phyloP scores from a whole-genome alignment of 2,113 vertebrate genomes.

The Lagopus muta region DNA sequence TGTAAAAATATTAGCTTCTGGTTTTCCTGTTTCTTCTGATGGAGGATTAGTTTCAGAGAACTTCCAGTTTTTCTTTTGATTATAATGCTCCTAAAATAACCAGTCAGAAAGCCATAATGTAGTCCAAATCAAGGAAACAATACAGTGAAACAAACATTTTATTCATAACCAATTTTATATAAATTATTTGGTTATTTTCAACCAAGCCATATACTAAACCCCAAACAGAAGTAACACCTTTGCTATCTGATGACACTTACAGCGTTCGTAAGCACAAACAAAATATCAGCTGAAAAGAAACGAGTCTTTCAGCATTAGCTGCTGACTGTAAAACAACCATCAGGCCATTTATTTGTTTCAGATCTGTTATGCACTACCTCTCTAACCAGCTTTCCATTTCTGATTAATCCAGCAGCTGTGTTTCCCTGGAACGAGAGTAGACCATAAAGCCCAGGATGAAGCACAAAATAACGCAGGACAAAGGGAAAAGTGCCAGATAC shows the following conservation, averaged over 20 bases:
- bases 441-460: conserved; percentile 37
- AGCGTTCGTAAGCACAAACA: background rate
- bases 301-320: background rate
- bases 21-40: conserved; percentile 71
- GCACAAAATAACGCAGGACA: conserved; percentile 7
- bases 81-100: conserved; percentile 53
- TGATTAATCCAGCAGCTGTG: conserved; percentile 64
- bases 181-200: conserved; percentile 2
- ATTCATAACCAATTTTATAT: background rate
- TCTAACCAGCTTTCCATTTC: conserved; percentile 45
- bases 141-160: background rate
- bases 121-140: conserved; percentile 29
- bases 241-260: background rate
- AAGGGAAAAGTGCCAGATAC: conserved; percentile 27
- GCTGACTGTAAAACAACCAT: background rate
- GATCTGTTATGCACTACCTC: background rate
- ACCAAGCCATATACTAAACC: background rate
- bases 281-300: background rate
- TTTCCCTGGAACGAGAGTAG: conserved; percentile 41
- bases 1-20: conserved; percentile 77
- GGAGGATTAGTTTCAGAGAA: conserved; percentile 68
- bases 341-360: conserved; percentile 2
- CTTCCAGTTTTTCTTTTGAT: conserved; percentile 54
- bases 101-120: background rate
- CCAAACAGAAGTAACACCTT: background rate